A percentile compares a stretch with the other conserved stretches of the same genome.
Conservation (phyloP, 2,113 vertebrate genomes). For the Mobula birostris region DNA sequence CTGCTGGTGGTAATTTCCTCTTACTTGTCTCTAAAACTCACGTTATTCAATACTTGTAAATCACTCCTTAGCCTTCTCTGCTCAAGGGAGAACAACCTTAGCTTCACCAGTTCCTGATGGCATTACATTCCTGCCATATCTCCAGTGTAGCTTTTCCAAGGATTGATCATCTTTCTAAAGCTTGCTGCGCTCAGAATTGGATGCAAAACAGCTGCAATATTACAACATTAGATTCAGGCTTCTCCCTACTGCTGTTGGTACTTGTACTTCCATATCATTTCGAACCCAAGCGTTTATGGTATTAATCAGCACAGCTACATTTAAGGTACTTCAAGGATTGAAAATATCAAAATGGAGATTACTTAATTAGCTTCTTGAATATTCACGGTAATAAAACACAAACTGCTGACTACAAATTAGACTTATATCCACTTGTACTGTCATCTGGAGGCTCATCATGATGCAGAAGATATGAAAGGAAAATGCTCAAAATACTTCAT, state of each 20-base stretch:
- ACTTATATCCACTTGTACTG: background rate
- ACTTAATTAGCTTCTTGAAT: background rate
- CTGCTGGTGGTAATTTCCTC: too few relatives aligned
- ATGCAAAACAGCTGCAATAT: too few relatives aligned
- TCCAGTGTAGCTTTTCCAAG: too few relatives aligned
- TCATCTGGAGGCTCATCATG: background rate
- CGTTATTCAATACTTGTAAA: background rate
- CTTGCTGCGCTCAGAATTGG: too few relatives aligned
- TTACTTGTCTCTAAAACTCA: too few relatives aligned
- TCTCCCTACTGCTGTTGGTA: background rate
- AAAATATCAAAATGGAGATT: slow-evolving; percentile 11
- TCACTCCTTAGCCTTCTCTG: background rate
- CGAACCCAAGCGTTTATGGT: background rate
- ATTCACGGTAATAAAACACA: background rate
- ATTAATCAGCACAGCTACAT: background rate
- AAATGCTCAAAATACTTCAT: background rate
- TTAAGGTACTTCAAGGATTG: background rate
- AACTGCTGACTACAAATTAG: background rate
- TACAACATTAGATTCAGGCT: too few relatives aligned
- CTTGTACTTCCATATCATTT: background rate
- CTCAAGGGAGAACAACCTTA: background rate
- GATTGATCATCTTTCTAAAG: too few relatives aligned
- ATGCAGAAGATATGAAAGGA: background rate
- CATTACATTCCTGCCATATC: too few relatives aligned
- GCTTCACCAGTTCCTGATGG: background rate